Evolutionary conservation across 2,113 vertebrate genomes (phyloP).

Genomic region (Ameiurus melas): DNA sequence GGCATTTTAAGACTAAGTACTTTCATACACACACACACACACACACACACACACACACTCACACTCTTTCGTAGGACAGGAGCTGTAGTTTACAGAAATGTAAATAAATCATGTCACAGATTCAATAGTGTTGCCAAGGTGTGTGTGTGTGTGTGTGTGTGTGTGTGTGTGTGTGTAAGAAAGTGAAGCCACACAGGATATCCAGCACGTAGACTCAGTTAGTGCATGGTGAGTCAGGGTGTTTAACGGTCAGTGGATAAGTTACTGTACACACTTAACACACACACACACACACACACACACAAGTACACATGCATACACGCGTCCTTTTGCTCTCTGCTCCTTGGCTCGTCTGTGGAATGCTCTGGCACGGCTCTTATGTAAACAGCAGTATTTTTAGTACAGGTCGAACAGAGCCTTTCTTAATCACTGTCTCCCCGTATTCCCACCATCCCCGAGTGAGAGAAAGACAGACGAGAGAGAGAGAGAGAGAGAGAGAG

Average conservation of each 20-base stretch:
- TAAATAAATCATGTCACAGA: neutral
- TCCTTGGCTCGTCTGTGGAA: slow-evolving; percentile 35
- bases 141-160: slow-evolving; percentile 14
- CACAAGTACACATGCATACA: slow-evolving; percentile 10
- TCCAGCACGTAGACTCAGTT: slow-evolving; percentile 6
- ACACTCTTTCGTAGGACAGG: neutral
- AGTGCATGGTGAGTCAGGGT: slow-evolving; percentile 39
- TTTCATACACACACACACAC: neutral
- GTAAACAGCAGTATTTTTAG: slow-evolving; percentile 50
- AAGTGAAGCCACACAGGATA: slow-evolving; percentile 16
- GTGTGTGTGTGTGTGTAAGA: slow-evolving; percentile 10
- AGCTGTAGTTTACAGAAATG: neutral
- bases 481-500: neutral
- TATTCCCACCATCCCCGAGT: slow-evolving; percentile 35
- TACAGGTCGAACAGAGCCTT: slow-evolving; percentile 29
- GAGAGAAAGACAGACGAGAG: neutral
- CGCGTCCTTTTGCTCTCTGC: slow-evolving; percentile 10
- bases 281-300: slow-evolving; percentile 25
- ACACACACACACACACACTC: neutral
- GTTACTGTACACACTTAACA: slow-evolving; percentile 1
- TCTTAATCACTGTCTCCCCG: slow-evolving; percentile 28
- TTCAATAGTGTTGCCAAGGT: neutral
- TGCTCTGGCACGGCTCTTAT: slow-evolving; percentile 43
- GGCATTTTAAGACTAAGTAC: neutral
- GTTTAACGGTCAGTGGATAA: slow-evolving; percentile 25